Evolutionary conservation across 2,797 vertebrate species (phyloP).

Genomic region (Eutrigla gurnardus): DNA sequence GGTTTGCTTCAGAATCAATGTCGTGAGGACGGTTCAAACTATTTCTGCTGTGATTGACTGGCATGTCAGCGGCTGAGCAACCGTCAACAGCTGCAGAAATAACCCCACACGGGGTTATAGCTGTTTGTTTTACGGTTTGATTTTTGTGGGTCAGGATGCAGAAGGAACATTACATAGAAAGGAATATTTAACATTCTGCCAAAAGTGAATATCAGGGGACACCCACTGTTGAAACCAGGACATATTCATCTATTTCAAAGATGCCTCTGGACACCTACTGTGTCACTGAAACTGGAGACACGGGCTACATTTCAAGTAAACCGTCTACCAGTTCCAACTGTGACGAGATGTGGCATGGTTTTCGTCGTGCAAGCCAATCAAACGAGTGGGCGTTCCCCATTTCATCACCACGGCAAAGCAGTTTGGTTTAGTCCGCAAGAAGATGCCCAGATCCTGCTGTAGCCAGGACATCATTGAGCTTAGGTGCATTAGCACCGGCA

Average conservation of each 20-base stretch:
- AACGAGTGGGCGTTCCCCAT: slow-evolving; percentile 41
- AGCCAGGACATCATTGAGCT: slow-evolving; percentile 34
- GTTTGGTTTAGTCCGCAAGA: slow-evolving; percentile 33
- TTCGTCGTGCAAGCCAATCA: slow-evolving; percentile 47
- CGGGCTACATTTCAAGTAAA: slow-evolving; percentile 64
- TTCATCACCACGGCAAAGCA: slow-evolving; percentile 41
- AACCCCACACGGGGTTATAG: slow-evolving; percentile 73
- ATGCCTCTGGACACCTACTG: slow-evolving; percentile 74
- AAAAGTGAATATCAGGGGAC: slow-evolving; percentile 73
- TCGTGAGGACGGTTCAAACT: slow-evolving; percentile 67
- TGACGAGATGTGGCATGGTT: slow-evolving; percentile 54
- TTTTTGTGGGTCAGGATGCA: slow-evolving; percentile 81
- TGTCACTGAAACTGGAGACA: slow-evolving; percentile 69
- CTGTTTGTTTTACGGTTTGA: slow-evolving; percentile 80
- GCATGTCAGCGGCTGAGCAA: slow-evolving; percentile 70
- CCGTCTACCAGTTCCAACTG: slow-evolving; percentile 53
- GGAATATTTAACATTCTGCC: slow-evolving; percentile 82
- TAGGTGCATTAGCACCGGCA: slow-evolving; percentile 35
- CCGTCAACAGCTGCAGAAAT: slow-evolving; percentile 76
- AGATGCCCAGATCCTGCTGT: slow-evolving; percentile 24
- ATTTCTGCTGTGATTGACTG: slow-evolving; percentile 76
- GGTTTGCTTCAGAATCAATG: slow-evolving; percentile 58
- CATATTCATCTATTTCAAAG: slow-evolving; percentile 80
- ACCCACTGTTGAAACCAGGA: slow-evolving; percentile 76
- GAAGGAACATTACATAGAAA: slow-evolving; percentile 78